phyloP scores from a whole-genome alignment of 2,888 invertebrate species.

The Pandemis cinnamomeana region DNA sequence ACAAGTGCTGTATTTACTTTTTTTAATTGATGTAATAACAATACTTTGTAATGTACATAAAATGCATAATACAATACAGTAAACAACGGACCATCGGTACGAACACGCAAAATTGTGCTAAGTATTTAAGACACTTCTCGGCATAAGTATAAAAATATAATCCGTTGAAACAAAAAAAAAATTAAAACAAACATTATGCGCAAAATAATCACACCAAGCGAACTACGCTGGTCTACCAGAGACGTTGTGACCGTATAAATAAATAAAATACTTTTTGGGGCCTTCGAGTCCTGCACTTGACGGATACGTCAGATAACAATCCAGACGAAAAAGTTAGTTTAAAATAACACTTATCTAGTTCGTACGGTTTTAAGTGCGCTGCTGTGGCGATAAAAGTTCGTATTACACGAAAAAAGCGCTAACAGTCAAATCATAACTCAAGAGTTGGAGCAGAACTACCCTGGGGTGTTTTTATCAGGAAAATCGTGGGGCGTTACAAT shows the following conservation, averaged over 20 bases:
- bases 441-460: not conserved
- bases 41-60: constrained; percentile 77
- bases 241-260: constrained; percentile 32
- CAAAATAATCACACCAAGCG: constrained; percentile 30
- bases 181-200: constrained; percentile 26
- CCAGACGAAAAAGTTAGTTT: not conserved
- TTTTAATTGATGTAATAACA: constrained; percentile 77
- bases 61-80: constrained; percentile 66
- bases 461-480: not conserved
- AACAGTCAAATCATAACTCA: not conserved
- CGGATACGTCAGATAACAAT: not conserved
- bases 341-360: not conserved
- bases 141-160: constrained; percentile 37
- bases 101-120: constrained; percentile 47
- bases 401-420: not conserved
- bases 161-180: constrained; percentile 18
- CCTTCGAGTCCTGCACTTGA: constrained; percentile 7
- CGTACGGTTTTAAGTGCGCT: not conserved
- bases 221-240: constrained; percentile 31
- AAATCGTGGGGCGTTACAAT: not conserved
- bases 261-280: constrained; percentile 33
- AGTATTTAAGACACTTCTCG: constrained; percentile 51
- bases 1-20: constrained; percentile 55
- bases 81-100: constrained; percentile 48
- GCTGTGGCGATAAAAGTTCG: not conserved